Conservation (phyloP, 2,113 vertebrate genomes). For the Rattus norvegicus region DNA sequence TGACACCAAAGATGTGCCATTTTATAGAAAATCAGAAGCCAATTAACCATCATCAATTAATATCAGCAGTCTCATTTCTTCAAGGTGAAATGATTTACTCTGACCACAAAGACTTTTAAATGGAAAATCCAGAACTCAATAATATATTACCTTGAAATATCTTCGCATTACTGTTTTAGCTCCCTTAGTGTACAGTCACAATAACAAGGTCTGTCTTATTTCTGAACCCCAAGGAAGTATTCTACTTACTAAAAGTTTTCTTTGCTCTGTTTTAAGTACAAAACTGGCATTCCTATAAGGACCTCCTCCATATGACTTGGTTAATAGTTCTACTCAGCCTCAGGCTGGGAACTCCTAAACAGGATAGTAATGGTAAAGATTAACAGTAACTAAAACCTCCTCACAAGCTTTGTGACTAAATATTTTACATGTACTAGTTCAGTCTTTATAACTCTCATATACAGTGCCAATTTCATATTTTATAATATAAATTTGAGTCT, state of each 20-base stretch:
- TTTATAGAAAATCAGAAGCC: background rate
- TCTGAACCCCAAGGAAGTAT: background rate
- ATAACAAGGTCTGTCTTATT: background rate
- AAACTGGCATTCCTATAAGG: background rate
- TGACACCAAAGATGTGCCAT: background rate
- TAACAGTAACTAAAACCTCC: background rate
- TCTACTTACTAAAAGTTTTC: background rate
- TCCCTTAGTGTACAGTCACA: background rate
- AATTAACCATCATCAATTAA: background rate
- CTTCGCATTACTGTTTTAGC: background rate
- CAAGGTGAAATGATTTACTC: background rate
- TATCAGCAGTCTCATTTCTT: background rate
- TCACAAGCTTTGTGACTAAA: background rate
- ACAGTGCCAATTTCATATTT: background rate
- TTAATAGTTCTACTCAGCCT: background rate
- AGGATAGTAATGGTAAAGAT: background rate
- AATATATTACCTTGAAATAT: background rate
- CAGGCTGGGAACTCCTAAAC: background rate
- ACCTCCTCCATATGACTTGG: background rate
- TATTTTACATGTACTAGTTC: background rate
- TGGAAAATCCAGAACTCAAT: background rate
- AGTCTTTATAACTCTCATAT: background rate
- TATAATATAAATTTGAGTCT: background rate
- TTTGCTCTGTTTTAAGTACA: background rate
- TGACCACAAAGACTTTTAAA: background rate